These are phyloP conservation scores for Solea solea DNA, from an alignment of 2,113 vertebrate genomes.

Conservation along the genomic window DNA sequence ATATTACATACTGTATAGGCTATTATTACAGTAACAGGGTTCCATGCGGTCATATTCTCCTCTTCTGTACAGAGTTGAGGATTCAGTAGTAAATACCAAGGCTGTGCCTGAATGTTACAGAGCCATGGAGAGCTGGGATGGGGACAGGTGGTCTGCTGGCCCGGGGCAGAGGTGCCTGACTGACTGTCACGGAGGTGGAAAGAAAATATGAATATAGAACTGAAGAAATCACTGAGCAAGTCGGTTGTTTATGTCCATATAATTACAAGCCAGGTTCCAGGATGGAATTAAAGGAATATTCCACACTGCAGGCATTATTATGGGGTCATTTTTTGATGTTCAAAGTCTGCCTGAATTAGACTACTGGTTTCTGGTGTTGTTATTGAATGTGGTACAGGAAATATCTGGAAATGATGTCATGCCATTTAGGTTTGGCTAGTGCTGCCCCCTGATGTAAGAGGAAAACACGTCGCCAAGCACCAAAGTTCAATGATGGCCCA, in stretches of 20 bases:
- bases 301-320: slow-evolving; percentile 6
- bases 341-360: not conserved
- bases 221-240: not conserved
- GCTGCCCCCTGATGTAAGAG: slow-evolving; percentile 10
- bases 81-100: slow-evolving; percentile 91
- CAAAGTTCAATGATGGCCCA: not conserved
- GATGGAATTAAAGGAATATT: slow-evolving; percentile 11
- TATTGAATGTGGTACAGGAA: not conserved
- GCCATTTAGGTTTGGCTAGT: not conserved
- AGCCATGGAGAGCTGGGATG: slow-evolving; percentile 56
- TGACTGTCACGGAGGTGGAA: slow-evolving; percentile 3
- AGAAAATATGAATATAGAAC: not conserved
- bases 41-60: slow-evolving; percentile 85
- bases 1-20: slow-evolving; percentile 89
- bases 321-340: not conserved
- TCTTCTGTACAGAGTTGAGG: slow-evolving; percentile 87
- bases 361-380: not conserved
- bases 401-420: slow-evolving; percentile 11
- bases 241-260: not conserved
- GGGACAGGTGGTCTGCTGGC: slow-evolving; percentile 40
- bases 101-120: slow-evolving; percentile 72
- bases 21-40: slow-evolving; percentile 90
- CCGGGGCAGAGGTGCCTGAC: slow-evolving; percentile 36
- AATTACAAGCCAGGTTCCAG: slow-evolving; percentile 4
- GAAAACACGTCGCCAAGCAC: slow-evolving; percentile 19